Percentiles rank a stretch among this genome's conserved stretches.
These are phyloP conservation scores for Antheraea mylitta DNA, from an alignment of 1,140 invertebrate genomes.

Conservation along the genomic window DNA sequence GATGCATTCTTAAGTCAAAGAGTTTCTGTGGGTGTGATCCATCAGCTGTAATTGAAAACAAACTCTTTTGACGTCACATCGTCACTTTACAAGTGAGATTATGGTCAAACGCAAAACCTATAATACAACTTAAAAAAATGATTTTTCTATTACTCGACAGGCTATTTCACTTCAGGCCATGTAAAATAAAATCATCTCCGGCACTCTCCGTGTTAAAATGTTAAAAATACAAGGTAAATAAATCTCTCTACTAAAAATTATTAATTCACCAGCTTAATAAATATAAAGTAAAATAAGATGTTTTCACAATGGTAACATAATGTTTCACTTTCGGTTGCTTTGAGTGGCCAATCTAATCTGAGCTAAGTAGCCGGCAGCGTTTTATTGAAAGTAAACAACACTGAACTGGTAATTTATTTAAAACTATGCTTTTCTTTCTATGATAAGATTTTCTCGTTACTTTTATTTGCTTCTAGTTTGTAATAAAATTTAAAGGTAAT, in stretches of 20 bases:
- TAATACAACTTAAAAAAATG: no score
- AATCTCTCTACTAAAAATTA: background rate
- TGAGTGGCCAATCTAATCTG: slow-evolving; percentile 25
- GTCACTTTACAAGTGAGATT: background rate
- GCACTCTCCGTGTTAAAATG: slow-evolving; percentile 1
- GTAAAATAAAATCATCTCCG: slow-evolving; percentile 7
- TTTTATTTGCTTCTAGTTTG: slow-evolving; percentile 5
- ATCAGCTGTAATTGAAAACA: no score
- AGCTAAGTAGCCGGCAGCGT: slow-evolving; percentile 6
- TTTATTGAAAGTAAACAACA: slow-evolving; percentile 22
- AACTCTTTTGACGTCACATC: background rate
- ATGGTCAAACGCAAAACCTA: no score
- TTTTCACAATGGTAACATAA: slow-evolving; percentile 6
- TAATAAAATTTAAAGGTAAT: background rate
- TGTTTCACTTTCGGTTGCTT: slow-evolving; percentile 22
- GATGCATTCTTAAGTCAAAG: no score
- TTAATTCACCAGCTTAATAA: slow-evolving; percentile 7
- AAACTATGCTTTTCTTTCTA: slow-evolving; percentile 12
- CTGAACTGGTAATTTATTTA: slow-evolving; percentile 19
- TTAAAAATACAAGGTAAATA: slow-evolving; percentile 8
- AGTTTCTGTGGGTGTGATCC: no score
- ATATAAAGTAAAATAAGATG: slow-evolving; percentile 3
- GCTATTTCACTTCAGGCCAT: no score
- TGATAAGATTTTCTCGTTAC: slow-evolving; percentile 7
- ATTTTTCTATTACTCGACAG: no score